A percentile compares a stretch with the other conserved stretches of the same genome.
These are phyloP conservation scores for Zoanthus gigantus DNA, from an alignment of 92 coral and sea anemone species.

Conservation along the genomic window DNA sequence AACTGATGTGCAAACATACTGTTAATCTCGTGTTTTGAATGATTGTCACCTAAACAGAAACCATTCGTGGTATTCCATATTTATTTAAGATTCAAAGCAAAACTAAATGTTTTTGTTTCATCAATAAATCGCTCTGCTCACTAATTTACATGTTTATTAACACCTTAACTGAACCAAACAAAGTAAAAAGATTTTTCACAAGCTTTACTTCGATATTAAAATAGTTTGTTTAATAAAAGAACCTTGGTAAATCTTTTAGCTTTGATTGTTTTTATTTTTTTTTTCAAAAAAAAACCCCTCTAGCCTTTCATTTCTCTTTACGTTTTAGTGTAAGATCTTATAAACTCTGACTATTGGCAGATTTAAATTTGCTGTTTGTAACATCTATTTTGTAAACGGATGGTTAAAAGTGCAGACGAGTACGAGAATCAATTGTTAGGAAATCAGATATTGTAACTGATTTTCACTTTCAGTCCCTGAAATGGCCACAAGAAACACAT, in stretches of 20 bases:
- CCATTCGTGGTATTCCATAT: conserved; percentile 2
- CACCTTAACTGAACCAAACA: background rate
- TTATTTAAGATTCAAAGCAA: background rate
- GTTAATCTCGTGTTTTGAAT: background rate
- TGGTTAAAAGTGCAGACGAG: too few relatives aligned
- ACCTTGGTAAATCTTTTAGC: too few relatives aligned
- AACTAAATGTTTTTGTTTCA: background rate
- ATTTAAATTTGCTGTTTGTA: too few relatives aligned
- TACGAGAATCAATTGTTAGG: too few relatives aligned
- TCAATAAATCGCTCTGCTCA: background rate
- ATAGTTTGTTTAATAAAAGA: too few relatives aligned
- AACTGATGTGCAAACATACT: conserved; percentile 27
- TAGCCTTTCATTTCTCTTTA: too few relatives aligned
- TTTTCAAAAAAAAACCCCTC: too few relatives aligned
- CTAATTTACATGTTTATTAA: background rate
- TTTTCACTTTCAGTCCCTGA: background rate
- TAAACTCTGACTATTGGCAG: too few relatives aligned
- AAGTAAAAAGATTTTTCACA: background rate
- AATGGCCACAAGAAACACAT: background rate
- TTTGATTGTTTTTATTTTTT: too few relatives aligned
- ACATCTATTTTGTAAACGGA: too few relatives aligned
- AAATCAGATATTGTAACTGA: background rate
- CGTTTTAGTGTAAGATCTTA: too few relatives aligned
- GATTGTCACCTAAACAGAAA: conserved; percentile 6
- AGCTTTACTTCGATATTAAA: too few relatives aligned